These are phyloP conservation scores for Cydia amplana DNA, from an alignment of 1,140 invertebrate genomes.

Conservation along the genomic window DNA sequence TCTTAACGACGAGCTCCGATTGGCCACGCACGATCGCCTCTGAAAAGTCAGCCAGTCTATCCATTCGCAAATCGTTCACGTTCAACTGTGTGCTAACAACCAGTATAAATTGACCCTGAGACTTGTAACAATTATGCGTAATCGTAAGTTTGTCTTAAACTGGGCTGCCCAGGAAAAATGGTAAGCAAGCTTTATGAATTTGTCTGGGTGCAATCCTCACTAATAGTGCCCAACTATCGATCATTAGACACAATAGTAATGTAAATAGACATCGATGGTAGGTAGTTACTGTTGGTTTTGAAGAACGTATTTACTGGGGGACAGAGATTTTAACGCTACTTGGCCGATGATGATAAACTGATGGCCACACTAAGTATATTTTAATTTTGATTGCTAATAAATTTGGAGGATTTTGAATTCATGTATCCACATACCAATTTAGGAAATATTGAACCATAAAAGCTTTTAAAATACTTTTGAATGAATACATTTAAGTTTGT, in stretches of 20 bases:
- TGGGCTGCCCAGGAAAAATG: not conserved
- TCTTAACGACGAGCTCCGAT: slow-evolving; percentile 48
- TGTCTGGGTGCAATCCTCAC: slow-evolving; percentile 49
- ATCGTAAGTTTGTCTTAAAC: not conserved
- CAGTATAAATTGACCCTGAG: not conserved
- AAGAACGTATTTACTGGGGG: not conserved
- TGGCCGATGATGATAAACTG: too few relatives aligned
- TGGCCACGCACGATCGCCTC: slow-evolving; percentile 49
- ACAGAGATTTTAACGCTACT: too few relatives aligned
- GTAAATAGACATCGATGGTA: not conserved
- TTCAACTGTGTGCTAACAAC: not conserved
- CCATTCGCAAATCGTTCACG: not conserved
- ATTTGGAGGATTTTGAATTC: too few relatives aligned
- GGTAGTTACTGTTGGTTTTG: not conserved
- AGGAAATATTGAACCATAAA: too few relatives aligned
- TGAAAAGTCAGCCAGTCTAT: slow-evolving; percentile 40
- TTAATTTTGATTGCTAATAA: too few relatives aligned
- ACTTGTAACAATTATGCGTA: not conserved
- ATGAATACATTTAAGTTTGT: too few relatives aligned
- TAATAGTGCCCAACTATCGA: slow-evolving; percentile 49
- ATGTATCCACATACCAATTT: too few relatives aligned
- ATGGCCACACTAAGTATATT: too few relatives aligned
- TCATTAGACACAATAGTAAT: slow-evolving; percentile 36
- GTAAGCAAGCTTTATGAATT: not conserved
- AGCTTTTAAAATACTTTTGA: too few relatives aligned